Evolutionary conservation across 2,888 invertebrate species (phyloP), one percentile per base, ranked within the genome.

Genomic region (Crioceris asparagi): DNA sequence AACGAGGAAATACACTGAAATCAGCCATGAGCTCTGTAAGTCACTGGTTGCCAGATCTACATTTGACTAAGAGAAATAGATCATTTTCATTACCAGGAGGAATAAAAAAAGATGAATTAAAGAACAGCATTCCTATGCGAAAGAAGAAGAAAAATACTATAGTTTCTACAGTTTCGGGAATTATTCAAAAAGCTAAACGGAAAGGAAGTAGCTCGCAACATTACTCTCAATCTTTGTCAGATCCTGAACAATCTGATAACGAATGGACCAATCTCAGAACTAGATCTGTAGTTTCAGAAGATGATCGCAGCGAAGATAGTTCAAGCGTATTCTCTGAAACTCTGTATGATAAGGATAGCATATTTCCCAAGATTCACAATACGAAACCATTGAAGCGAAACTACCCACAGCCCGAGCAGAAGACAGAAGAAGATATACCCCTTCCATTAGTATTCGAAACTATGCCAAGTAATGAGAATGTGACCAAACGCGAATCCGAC

Each of bases 141-240:
- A 78, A 80, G 54, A 84, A 83, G 65, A 85, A 84, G 60, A 84
- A 84, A 56, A 81, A 83, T 48, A 78, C 80, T 4, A 68, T 90
- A 35, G 84, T 86, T 0, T 79, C 85, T 0, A 87, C 87, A 1
- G 80, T 90, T 65, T 86, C 85, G 1, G 86, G 84, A 15, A 75
- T 90, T 43, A 66, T 90, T 49, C 85, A 86, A 60, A 88, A 87
- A 66, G 87, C 87, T 0, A 83, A 85, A 58, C 64, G 80, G 51
- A 77, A 76, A 62, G 72, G 74, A 18, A 39, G 45, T 21, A 38
- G 43, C 6, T 68, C 72, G 46, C 75, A 76, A 49, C 62, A 65
- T 43, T 64, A 64, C 8, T 61, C 68, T 0, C 77, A 79, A 51
- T 82, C 82, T 0, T 56, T 83, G 34, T 83, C 83, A 8, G 83